These are phyloP conservation scores for Mesopsocus fuscifrons DNA, from an alignment of 2,888 invertebrate genomes.

Conservation along the genomic window DNA sequence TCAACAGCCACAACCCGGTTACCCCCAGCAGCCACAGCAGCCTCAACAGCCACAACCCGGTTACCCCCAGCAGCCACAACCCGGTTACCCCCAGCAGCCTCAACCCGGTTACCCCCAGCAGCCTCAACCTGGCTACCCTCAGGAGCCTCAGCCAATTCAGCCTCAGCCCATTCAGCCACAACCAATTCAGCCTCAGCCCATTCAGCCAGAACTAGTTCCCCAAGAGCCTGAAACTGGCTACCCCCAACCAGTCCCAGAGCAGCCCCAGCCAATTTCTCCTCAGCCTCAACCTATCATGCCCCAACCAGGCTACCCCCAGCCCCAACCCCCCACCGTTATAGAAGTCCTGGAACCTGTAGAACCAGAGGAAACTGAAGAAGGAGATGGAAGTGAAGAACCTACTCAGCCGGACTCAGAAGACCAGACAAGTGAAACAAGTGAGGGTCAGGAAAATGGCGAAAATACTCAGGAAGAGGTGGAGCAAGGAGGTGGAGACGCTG, in stretches of 20 bases:
- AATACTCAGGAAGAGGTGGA: not conserved
- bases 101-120: constrained; percentile 12
- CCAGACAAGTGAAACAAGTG: too few relatives aligned
- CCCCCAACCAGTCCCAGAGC: constrained; percentile 10
- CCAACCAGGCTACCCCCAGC: constrained; percentile 12
- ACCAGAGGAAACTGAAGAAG: not conserved
- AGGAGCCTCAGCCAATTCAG: constrained; percentile 6
- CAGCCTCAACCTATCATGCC: constrained; percentile 5
- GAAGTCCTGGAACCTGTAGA: not conserved
- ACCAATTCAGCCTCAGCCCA: constrained; percentile 8
- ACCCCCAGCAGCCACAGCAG: constrained; percentile 3
- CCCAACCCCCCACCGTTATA: constrained; percentile 10
- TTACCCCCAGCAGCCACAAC: constrained; percentile 12
- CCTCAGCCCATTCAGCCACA: constrained; percentile 4
- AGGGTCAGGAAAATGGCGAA: too few relatives aligned
- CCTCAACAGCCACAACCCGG: constrained; percentile 9
- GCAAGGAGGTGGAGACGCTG: not conserved
- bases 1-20: constrained; percentile 11
- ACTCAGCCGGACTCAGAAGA: not conserved
- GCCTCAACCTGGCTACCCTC: constrained; percentile 9
- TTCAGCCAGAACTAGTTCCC: constrained; percentile 9
- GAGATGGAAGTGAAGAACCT: constrained; percentile 4
- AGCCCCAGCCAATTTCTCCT: constrained; percentile 6
- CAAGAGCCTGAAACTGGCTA: constrained; percentile 10
- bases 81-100: constrained; percentile 10